These are phyloP conservation scores for Telmatochromis sp. DNA, from an alignment of 2,113 vertebrate genomes.

Conservation along the genomic window DNA sequence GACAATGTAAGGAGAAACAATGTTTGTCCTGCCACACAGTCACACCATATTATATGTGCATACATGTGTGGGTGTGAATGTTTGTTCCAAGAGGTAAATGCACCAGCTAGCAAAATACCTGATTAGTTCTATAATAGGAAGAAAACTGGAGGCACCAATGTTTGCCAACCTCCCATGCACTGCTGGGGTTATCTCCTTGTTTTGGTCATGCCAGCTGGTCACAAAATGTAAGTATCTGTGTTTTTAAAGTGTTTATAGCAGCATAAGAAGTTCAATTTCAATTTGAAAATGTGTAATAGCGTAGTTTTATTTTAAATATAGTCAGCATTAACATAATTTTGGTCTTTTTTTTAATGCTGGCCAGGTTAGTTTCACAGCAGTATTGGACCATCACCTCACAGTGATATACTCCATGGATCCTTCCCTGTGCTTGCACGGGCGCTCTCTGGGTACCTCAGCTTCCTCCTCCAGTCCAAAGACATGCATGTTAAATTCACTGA, in stretches of 20 bases:
- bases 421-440: background rate
- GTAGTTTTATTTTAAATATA: fast-evolving
- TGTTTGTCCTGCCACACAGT: background rate
- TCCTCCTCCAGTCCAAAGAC: background rate
- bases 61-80: background rate
- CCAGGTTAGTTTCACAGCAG: background rate
- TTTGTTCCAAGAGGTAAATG: background rate
- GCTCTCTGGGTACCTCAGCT: background rate
- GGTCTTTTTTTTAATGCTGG: background rate
- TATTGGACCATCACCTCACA: background rate
- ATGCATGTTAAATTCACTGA: background rate
- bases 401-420: background rate
- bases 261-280: background rate
- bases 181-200: background rate
- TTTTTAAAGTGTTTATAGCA: background rate
- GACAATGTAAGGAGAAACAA: background rate
- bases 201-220: background rate
- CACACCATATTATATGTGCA: background rate
- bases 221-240: background rate
- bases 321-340: background rate
- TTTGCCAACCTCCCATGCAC: background rate
- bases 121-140: background rate
- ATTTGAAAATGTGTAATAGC: background rate
- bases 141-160: background rate
- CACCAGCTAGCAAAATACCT: background rate